phyloP scores from a whole-genome alignment of 23 tunicate genomes.

The Phallusia fumigata region DNA sequence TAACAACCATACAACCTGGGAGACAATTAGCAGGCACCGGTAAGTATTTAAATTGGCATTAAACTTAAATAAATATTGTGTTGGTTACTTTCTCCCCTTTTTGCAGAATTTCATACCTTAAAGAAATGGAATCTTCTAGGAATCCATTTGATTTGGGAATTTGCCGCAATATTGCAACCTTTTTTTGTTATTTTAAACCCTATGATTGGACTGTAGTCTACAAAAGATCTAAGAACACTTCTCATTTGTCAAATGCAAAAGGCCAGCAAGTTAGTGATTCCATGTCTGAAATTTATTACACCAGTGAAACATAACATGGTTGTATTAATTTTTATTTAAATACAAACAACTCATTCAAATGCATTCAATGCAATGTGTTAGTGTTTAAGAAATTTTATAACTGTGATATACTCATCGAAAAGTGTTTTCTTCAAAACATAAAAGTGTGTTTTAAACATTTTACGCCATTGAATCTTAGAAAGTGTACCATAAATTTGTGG shows the following conservation, averaged over 20 bases:
- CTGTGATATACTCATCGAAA: no score
- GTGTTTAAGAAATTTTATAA: no score
- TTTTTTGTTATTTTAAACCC: conserved; percentile 76
- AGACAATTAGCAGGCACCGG: conserved; percentile 89
- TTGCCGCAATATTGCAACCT: conserved; percentile 67
- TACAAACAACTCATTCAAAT: neutral
- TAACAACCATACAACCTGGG: conserved; percentile 91
- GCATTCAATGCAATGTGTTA: no score
- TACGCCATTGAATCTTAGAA: no score
- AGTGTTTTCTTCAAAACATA: no score
- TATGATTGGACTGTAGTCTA: conserved; percentile 77
- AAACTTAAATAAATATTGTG: neutral
- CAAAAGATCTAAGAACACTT: conserved; percentile 10
- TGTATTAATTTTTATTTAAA: neutral
- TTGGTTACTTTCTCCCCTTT: neutral
- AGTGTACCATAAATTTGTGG: no score
- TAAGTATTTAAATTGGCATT: conserved; percentile 6
- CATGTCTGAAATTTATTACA: neutral
- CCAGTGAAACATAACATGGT: neutral
- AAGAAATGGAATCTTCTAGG: conserved; percentile 34
- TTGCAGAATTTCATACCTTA: conserved; percentile 77
- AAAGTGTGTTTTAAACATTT: no score
- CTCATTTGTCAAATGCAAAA: neutral
- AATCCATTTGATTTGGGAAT: conserved; percentile 81
- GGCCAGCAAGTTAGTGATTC: neutral